A percentile compares a stretch with the other conserved stretches of the same genome.
phyloP scores from a whole-genome alignment of 2,113 vertebrate species.

The Tursiops truncatus region DNA sequence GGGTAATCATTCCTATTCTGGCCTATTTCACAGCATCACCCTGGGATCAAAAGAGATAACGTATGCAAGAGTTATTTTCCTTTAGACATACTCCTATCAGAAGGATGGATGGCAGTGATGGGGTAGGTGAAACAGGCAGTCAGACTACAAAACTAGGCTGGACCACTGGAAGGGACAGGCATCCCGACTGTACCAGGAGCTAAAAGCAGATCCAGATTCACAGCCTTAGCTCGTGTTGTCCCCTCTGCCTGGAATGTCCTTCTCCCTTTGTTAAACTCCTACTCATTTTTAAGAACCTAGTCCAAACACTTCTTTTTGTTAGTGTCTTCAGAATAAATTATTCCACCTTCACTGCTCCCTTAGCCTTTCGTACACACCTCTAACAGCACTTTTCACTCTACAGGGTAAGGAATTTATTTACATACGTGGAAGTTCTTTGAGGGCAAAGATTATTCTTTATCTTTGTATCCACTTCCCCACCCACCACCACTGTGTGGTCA shows the following conservation, averaged over 20 bases:
- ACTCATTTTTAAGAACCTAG: neutral
- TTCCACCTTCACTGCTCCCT: neutral
- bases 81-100: neutral
- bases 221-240: neutral
- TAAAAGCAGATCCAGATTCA: neutral
- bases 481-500: neutral
- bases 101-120: neutral
- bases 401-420: neutral
- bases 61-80: neutral
- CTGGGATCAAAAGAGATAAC: neutral
- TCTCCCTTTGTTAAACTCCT: neutral
- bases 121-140: neutral
- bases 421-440: neutral
- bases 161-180: neutral
- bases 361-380: neutral
- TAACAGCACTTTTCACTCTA: neutral
- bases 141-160: neutral
- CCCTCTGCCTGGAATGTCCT: neutral
- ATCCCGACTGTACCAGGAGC: neutral
- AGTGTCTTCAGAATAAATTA: neutral
- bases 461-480: neutral
- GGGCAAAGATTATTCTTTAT: neutral
- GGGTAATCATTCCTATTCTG: neutral
- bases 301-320: slow-evolving; percentile 10
- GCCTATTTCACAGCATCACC: neutral